Evolutionary conservation across 2,797 vertebrate genomes (phyloP), one percentile per base, ranked within the genome.

Genomic region (Acanthiza pusilla): DNA sequence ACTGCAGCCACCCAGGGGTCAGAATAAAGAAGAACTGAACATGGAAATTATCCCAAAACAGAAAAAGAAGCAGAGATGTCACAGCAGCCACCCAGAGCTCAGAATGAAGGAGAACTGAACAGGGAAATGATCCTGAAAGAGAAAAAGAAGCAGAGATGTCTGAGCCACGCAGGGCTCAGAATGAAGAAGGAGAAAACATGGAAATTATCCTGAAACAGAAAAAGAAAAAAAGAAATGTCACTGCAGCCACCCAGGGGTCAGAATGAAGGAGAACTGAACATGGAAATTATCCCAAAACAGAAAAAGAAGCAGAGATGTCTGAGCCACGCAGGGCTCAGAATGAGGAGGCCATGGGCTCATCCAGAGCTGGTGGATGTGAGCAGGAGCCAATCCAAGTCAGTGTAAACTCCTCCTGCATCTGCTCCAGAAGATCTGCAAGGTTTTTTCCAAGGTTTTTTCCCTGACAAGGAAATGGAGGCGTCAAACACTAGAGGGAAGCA

Each of bases 401-500:
- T 29, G 62, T 9, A 32, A 32, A 18, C 38, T n/a, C 7, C 42
- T 70, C n/a, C 7, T 14, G 61, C 23, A 7, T 36, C 58, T 70
- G 47, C 1, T 27, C 55, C 45, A 21, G 32, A 48, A 77, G 48
- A 34, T 30, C 50, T 61, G 16, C 13, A 27, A 42, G 38, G 1
- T 5, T 57, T 58, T 23, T 7, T 9, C 30, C 7, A 10, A n/a
- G n/a, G n/a, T n/a, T n/a, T n/a, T n/a, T n/a, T 27, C 23, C 1
- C 10, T n/a, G 27, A 9, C 5, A 10, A 11, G 48, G 38, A 76
- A 54, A 79, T 42, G 27, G 81, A 85, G 61, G 5, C 30, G 8
- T 9, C 7, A 45, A 80, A 96, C 96, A 30, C 96, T 88, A 95
- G 92, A 96, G 94, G 95, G 97, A 94, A 58, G 95, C 92, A 96